Percentiles rank a stretch among this genome's conserved stretches.
These are phyloP conservation scores for Ostrea denselamellosa DNA, from an alignment of 1,140 invertebrate species.

Conservation along the genomic window DNA sequence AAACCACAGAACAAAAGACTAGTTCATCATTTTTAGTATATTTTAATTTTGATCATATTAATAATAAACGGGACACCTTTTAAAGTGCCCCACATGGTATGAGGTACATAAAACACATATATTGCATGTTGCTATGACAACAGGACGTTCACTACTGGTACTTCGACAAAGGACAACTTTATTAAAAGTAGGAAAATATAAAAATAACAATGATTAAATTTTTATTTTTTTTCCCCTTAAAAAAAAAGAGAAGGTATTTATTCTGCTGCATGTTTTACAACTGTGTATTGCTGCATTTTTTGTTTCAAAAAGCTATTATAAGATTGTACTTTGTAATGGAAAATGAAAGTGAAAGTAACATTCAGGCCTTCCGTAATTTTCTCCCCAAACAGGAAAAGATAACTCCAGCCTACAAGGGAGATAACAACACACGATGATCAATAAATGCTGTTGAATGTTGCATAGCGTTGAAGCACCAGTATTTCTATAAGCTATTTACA, in stretches of 20 bases:
- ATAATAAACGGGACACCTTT: neutral
- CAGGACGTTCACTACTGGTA: constrained; percentile 25
- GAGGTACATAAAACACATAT: constrained; percentile 9
- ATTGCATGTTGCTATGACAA: constrained; percentile 37
- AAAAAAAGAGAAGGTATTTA: neutral
- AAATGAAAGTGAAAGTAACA: neutral
- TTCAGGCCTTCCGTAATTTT: neutral
- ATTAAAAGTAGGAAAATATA: constrained; percentile 1
- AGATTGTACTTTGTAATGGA: neutral
- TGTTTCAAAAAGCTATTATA: neutral
- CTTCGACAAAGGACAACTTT: neutral
- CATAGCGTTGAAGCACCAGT: constrained; percentile 27
- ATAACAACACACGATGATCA: constrained; percentile 12
- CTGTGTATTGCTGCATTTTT: neutral
- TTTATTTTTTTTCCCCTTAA: neutral
- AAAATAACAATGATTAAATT: neutral
- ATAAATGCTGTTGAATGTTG: constrained; percentile 37
- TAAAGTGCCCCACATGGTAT: neutral
- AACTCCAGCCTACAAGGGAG: neutral
- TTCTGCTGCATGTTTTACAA: neutral
- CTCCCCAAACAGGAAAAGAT: neutral
- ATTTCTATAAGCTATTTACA: constrained; percentile 17
- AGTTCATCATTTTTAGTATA: constrained; percentile 10
- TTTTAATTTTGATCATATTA: constrained; percentile 34
- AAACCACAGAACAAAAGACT: neutral